Evolutionary conservation across 2,888 invertebrate genomes (phyloP), one percentile per base, ranked within the genome.

Genomic region (Pseudococcus viburni): DNA sequence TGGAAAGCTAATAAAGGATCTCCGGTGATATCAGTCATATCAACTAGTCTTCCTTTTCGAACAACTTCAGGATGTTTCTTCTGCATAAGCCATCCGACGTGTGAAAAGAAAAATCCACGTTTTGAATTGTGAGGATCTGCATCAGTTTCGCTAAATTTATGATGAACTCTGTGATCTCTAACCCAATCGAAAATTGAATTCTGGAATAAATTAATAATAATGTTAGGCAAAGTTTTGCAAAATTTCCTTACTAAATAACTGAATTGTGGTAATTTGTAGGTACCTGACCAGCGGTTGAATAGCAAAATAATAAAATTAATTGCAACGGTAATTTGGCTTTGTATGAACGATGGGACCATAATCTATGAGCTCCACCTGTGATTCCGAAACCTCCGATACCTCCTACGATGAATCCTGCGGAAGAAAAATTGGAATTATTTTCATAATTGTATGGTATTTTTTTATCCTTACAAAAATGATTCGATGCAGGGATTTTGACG

Each of bases 341-440:
- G 93, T 98, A 99, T 0, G 98, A 95, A 91, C 96, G 95, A 93
- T 99, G 99, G 0, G 98, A 94, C 98, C 98, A 99, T 46, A 98
- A 94, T 90, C 99, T 93, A 92, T 99, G 99, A 1, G 97, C 98
- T 19, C 99, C 99, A 22, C 98, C 99, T n/a, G 99, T 99, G 89
- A 99, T 96, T n/a, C 99, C 99, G 89, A 99, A 92, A 8, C 96
- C 98, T 17, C 96, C 95, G 89, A 94, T 92, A 88, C 95, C 92
- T 92, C 97, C 97, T 89, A 97, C 91, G 19, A 88, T 42, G 26
- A 89, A 89, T 22, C 87, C 87, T 88, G 85, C 55, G 88, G 42
- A 73, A 46, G n/a, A 59, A 46, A 88, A 42, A 42, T 42, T n/a
- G 1, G 12, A 68, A 26, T 68, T 51, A 12, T 33, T 59, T 7